phyloP scores from a whole-genome alignment of 1,140 invertebrate species.

The Drosophila paulistorum region DNA sequence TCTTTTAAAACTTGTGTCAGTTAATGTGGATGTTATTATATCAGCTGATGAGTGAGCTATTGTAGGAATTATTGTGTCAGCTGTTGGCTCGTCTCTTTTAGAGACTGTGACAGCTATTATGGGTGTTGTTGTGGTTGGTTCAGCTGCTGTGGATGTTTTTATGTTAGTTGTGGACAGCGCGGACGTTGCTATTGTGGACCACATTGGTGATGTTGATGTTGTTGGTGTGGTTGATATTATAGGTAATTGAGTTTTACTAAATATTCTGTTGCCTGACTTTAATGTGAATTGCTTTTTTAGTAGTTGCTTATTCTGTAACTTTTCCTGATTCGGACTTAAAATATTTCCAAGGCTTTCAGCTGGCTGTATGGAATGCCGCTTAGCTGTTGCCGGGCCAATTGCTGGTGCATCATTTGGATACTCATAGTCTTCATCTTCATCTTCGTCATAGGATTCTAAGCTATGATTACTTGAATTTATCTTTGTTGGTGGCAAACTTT shows the following conservation, averaged over 20 bases:
- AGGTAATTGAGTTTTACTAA: neutral
- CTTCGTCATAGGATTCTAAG: slow-evolving; percentile 58
- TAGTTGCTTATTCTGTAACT: neutral
- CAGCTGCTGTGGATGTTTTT: no score
- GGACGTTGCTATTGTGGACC: no score
- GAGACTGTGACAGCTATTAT: no score
- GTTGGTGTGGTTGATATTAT: slow-evolving; percentile 19
- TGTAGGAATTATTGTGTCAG: neutral
- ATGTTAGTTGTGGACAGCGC: no score
- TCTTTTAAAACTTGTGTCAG: neutral
- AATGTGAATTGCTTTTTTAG: neutral
- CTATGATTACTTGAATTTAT: slow-evolving; percentile 4
- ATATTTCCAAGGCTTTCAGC: neutral
- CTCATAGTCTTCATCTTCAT: slow-evolving; percentile 55
- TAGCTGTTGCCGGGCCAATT: neutral
- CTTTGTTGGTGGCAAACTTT: neutral
- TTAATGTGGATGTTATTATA: slow-evolving; percentile 4
- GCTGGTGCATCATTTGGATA: slow-evolving; percentile 23
- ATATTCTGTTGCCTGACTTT: neutral
- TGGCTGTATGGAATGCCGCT: neutral
- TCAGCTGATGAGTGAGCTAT: neutral
- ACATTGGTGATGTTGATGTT: neutral
- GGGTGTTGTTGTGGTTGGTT: no score
- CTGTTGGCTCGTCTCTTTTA: neutral
- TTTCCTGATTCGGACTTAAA: neutral